A percentile compares a stretch with the other conserved stretches of the same genome.
phyloP scores from a whole-genome alignment of 2,797 vertebrate species.

The Galaxias olidus region DNA sequence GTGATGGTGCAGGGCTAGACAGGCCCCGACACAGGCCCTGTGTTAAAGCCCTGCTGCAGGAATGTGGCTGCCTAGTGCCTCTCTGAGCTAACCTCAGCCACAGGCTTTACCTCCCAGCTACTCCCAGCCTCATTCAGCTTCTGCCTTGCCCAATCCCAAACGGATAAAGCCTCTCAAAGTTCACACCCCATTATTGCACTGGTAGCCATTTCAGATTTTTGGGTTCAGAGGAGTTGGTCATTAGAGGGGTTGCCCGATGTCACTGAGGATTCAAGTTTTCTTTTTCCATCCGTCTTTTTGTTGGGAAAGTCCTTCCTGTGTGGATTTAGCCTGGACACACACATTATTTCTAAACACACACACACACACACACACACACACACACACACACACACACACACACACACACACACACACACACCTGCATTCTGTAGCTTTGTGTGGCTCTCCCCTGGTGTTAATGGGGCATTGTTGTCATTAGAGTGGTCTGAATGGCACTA shows the following conservation, averaged over 20 bases:
- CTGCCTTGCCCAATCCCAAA: too few species aligned
- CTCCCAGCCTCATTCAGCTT: too few species aligned
- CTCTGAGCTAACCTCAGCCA: constrained; percentile 14
- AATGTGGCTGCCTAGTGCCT: constrained; percentile 25
- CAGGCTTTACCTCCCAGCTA: too few species aligned
- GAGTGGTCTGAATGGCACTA: constrained; percentile 54
- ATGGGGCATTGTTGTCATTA: constrained; percentile 65
- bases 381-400: constrained; percentile 22
- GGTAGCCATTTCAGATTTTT: neutral
- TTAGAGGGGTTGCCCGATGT: neutral
- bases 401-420: constrained; percentile 37
- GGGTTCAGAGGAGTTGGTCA: neutral
- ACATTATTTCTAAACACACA: constrained; percentile 27
- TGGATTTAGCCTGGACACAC: constrained; percentile 36
- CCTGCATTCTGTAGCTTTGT: constrained; percentile 56
- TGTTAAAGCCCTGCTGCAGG: constrained; percentile 30
- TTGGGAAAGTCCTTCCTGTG: constrained; percentile 26
- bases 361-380: constrained; percentile 40
- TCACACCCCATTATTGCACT: too few species aligned
- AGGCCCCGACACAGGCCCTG: constrained; percentile 48
- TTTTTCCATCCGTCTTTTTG: neutral
- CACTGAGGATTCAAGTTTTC: constrained; percentile 12
- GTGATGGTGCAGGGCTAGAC: constrained; percentile 38
- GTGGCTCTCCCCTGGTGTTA: constrained; percentile 32
- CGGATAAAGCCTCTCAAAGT: too few species aligned